Base-by-base conservation (phyloP, 2,888 invertebrate genomes). In the Trissolcus japonicus region DNA sequence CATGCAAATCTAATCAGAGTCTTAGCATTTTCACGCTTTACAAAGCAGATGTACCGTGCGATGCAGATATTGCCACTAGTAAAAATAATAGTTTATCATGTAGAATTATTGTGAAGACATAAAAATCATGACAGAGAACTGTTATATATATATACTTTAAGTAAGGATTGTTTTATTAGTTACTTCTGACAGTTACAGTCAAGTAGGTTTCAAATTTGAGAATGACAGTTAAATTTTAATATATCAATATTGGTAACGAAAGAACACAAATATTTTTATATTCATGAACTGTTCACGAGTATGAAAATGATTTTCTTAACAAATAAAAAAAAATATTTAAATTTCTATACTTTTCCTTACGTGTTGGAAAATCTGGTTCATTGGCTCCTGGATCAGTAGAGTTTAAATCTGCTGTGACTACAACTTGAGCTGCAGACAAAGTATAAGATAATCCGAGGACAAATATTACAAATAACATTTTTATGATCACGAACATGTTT, bases 361-460 rank as follows among this genome's bases (percentile, higher is more conserved):
- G 89, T 59, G 82, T 89, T 1, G 82, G 79, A 59, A 88, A 88
- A 71, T 88, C 84, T 29, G 88, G 87, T 54, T 88, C 88, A 54
- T 81, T 83, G 17, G 72, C 59, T 16, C 67, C 84, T 6, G 80
- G 77, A 74, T 78, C 79, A 2, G 51, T 46, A 6, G 71, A 35
- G 1, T 65, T 66, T 3, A 43, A 43, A 51, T 78, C 73, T 17
- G 74, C 78, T 1, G 74, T 78, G 50, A 80, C 79, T 41, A 80
- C 65, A 21, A 81, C 76, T 66, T 81, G 81, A 4, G 72, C 78
- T 55, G 60, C 61, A 62, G 71, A 75, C 9, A 84, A 57, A 51
- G n/a, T 35, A 19, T 55, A 19, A 6, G 65, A 54, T 63, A 80
- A 66, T 74, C 79, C 83, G 7, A 84, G 19, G 43, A 85, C 43